Base-by-base conservation (phyloP, 2,888 invertebrate species). In the Cordilura impudica region DNA sequence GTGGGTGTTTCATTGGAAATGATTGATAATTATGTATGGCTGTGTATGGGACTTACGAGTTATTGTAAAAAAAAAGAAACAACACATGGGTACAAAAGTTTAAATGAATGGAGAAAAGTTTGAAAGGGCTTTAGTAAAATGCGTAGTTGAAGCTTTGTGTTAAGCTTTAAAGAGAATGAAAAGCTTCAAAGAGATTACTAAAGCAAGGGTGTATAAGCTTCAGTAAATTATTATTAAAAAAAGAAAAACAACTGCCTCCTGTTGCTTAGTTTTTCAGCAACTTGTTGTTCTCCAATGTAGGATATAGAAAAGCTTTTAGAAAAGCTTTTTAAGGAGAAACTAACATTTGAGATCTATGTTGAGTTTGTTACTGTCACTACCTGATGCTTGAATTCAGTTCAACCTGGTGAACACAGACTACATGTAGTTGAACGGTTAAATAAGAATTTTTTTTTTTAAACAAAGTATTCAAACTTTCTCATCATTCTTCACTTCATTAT, bases 401-500 rank as follows among this genome's bases (percentile, higher is more conserved):
- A 85, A 85, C 87, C 87, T 87, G 87, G 88, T 83, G 84, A 87
- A 87, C 85, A 84, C 81, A 83, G 84, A 86, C 84, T 86, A 84
- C 84, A 87, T 84, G 87, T 86, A 78, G 83, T 87, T 86, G 88
- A 88, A 83, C 88, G 87, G 87, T 86, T 88, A 86, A 87, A 87
- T 87, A 87, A 84, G 86, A 61, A 79, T 49, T 60, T 47, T 71
- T 47, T n/a, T 39, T n/a, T 53, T 29, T 39, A 54, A 73, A 51
- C 51, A 78, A 76, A 79, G 69, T 63, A 78, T 78, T 73, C 77
- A 70, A 84, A 85, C 56, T 72, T 77, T 75, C 81, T 72, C 71
- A 61, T 79, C 56, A 58, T 72, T 77, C 43, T 69, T 76, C 77
- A 54, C 73, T 77, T 80, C 65, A 60, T 73, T 76, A 69, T 69